Base-by-base conservation (phyloP, 2,113 vertebrate species). In the Periophthalmodon schlosseri region DNA sequence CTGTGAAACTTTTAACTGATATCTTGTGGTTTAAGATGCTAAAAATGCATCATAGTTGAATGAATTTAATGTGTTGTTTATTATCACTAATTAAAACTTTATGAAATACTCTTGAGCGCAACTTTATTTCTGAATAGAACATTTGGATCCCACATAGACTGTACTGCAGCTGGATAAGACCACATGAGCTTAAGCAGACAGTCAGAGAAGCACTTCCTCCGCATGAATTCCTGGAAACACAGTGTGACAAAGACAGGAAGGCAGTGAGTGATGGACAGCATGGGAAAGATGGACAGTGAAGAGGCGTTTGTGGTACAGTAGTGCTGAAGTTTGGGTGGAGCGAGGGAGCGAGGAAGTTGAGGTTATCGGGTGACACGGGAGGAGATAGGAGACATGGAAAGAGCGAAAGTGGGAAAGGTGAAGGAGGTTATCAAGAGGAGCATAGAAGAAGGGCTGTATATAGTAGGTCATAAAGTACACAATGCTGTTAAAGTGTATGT, bases 181-280 rank as follows among this genome's bases (percentile, higher is more conserved):
- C 81, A 76, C 65, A 72, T 82, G 84, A 72, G 68, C 67, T 47
- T 91, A 86, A 91, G 84, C 64, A 75, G 80, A 72, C 87, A 72
- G 87, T 85, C 90, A 36, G 16, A 83, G 74, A 71, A 33, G 57
- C 70, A 67, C 84, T 92, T 93, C 92, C 92, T 87, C 78, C 69
- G 60, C 76, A 91, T 93, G 88, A 94, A 94, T 95, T 93, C 92
- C 91, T 89, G 94, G 94, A 94, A 94, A 83, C 76, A 84, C 85
- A 39, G 78, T 75, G 73, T 86, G 86, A 93, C 92, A 94, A 94
- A 94, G 88, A 84, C 86, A 83, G 93, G 93, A 94, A 93, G 89
- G 68, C 64, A 66, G 57, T 34, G 75, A 82, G 83, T 86, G 80
- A 86, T 8, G 56, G 66, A 78, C 28, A 20, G 68, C 10, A n/a